Percentiles rank a stretch among this genome's conserved stretches.
Evolutionary conservation across 92 coral and sea anemone species (phyloP).

Genomic region (Heliopora coerulea): DNA sequence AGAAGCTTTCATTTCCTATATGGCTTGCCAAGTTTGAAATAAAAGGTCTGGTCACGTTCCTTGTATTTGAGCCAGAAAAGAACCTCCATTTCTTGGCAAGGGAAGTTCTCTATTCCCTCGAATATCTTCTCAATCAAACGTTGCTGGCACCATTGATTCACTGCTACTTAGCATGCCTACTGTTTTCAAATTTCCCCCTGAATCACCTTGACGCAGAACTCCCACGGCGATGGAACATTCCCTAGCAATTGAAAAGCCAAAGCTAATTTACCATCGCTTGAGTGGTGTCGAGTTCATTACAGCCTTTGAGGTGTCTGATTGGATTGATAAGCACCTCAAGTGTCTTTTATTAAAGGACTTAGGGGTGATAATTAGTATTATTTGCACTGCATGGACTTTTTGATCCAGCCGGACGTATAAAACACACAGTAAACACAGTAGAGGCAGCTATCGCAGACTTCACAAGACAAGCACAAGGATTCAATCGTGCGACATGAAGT

Average conservation of each 20-base stretch:
- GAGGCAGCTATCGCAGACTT: too few species aligned
- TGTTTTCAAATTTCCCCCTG: not conserved
- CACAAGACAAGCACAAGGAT: too few species aligned
- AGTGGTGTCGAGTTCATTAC: conserved; percentile 6
- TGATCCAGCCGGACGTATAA: not conserved
- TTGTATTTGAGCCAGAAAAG: too few species aligned
- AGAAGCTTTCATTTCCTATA: too few species aligned
- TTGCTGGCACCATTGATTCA: not conserved
- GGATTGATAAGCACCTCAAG: conserved; percentile 23
- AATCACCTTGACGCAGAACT: not conserved
- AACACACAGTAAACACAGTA: too few species aligned
- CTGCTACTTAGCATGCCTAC: not conserved
- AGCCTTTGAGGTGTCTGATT: not conserved
- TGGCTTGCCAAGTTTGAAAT: too few species aligned
- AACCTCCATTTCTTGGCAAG: not conserved
- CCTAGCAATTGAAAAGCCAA: not conserved
- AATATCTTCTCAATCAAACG: conserved; percentile 8
- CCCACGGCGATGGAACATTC: not conserved
- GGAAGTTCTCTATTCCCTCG: not conserved
- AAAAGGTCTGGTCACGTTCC: too few species aligned
- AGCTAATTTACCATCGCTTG: conserved; percentile 19
- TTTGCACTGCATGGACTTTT: conserved; percentile 26
- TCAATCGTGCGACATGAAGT: too few species aligned
- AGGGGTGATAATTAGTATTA: conserved; percentile 30
- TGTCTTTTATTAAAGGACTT: conserved; percentile 35